Conservation (phyloP, 2,113 vertebrate genomes). For the Okapia johnstoni region DNA sequence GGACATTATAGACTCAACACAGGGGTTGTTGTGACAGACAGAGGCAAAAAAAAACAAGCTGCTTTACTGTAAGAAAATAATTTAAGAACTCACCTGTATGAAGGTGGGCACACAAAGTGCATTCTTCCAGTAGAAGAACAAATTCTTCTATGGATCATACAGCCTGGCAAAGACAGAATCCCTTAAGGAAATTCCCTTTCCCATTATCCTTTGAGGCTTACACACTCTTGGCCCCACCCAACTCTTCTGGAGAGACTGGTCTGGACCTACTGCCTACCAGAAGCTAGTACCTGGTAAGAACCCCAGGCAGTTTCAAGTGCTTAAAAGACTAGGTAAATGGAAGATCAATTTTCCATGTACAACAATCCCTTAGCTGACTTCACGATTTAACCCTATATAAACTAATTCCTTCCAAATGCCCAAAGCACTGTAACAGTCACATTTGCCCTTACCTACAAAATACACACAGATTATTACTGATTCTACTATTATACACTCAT, state of each 20-base stretch:
- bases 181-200: neutral
- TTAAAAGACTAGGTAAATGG: neutral
- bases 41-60: neutral
- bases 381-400: neutral
- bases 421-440: neutral
- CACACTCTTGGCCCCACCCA: neutral
- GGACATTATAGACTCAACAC: neutral
- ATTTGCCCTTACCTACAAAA: neutral
- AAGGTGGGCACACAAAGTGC: neutral
- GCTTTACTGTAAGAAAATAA: neutral
- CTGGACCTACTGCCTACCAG: neutral
- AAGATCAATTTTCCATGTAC: neutral
- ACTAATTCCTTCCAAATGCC: neutral
- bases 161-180: neutral
- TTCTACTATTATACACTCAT: neutral
- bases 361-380: neutral
- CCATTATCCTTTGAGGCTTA: neutral
- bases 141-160: neutral
- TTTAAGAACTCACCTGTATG: neutral
- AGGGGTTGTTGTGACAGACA: neutral
- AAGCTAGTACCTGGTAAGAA: neutral
- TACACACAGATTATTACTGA: neutral
- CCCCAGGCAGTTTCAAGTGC: neutral
- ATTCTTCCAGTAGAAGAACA: neutral
- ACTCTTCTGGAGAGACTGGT: neutral